Evolutionary conservation across 2,113 vertebrate genomes (phyloP).

Genomic region (Actenoides lindsayi): DNA sequence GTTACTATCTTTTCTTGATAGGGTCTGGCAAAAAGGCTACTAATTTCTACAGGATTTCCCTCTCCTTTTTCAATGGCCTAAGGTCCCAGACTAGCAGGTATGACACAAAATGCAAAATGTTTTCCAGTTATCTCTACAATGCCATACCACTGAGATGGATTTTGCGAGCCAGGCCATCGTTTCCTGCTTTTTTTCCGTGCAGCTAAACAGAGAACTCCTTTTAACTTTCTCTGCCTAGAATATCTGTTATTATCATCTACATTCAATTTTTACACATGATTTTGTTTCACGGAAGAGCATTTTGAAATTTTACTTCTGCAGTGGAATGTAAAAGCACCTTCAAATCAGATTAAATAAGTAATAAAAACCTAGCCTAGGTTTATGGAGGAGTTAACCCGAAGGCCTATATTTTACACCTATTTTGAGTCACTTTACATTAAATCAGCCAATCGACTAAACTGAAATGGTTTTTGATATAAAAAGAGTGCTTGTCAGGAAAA

Average conservation of each 20-base stretch:
- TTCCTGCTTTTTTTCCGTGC: neutral
- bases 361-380: neutral
- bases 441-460: neutral
- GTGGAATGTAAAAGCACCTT: neutral
- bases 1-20: neutral
- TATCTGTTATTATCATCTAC: neutral
- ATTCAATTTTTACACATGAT: neutral
- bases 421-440: neutral
- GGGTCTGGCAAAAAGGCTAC: neutral
- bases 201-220: neutral
- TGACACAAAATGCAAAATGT: neutral
- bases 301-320: neutral
- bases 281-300: neutral
- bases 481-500: constrained; percentile 36
- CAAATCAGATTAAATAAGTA: neutral
- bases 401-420: neutral
- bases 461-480: constrained; percentile 35
- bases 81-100: neutral
- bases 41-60: neutral
- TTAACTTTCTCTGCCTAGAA: neutral
- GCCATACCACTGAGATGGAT: neutral
- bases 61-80: neutral
- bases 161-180: neutral
- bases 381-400: neutral
- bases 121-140: neutral